These are phyloP conservation scores for Eupithecia exiguata DNA, from an alignment of 2,888 invertebrate genomes.

Conservation along the genomic window DNA sequence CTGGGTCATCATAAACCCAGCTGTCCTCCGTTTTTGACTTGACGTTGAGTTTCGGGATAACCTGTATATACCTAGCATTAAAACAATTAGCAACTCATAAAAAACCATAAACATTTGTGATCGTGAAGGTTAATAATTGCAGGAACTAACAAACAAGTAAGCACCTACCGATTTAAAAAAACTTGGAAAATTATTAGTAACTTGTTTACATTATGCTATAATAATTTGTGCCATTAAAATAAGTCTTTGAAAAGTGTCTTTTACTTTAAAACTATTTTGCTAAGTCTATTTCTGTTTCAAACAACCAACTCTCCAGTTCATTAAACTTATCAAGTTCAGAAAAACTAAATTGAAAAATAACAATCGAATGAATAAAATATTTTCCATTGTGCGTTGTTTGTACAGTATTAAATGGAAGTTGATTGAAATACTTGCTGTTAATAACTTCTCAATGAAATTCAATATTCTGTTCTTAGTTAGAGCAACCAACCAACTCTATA, in stretches of 20 bases:
- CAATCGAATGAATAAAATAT: conserved; percentile 6
- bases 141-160: background rate
- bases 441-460: background rate
- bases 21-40: too few species aligned
- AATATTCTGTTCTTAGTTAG: background rate
- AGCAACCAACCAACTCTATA: background rate
- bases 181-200: background rate
- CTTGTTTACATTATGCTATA: background rate
- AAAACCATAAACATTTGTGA: background rate
- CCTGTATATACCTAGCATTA: too few species aligned
- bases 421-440: conserved; percentile 9
- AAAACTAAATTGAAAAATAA: conserved; percentile 3
- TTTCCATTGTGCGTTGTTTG: background rate
- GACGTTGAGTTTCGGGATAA: too few species aligned
- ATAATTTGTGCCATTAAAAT: background rate
- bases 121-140: background rate
- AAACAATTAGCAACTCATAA: background rate
- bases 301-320: background rate
- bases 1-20: too few species aligned
- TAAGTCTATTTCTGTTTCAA: background rate
- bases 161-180: background rate
- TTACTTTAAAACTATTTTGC: background rate
- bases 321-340: background rate
- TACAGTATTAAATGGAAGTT: conserved; percentile 4
- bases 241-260: too few species aligned